Conservation (phyloP, 1,140 invertebrate species). For the Pomacea maculata region DNA sequence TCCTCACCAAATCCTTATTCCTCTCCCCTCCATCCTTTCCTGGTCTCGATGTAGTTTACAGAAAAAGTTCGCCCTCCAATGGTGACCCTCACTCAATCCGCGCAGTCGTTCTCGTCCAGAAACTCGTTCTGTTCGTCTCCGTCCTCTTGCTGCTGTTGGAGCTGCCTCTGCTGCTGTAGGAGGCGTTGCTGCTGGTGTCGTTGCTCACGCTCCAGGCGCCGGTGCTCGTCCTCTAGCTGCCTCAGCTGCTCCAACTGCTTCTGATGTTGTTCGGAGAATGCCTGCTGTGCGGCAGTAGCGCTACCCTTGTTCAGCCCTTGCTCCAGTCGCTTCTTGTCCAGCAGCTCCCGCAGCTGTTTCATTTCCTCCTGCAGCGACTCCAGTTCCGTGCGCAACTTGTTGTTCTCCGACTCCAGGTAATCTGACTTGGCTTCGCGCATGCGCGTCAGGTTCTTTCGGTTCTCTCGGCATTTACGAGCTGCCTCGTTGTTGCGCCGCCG, state of each 20-base stretch:
- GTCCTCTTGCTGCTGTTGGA: background rate
- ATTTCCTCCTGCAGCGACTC: conserved; percentile 90
- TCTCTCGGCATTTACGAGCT: conserved; percentile 60
- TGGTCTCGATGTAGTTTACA: background rate
- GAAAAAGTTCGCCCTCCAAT: background rate
- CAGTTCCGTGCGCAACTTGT: conserved; percentile 83
- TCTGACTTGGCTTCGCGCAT: conserved; percentile 66
- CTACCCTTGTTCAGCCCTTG: conserved; percentile 34
- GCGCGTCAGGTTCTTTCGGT: conserved; percentile 57
- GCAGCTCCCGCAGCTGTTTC: conserved; percentile 79
- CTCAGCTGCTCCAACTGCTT: conserved; percentile 16
- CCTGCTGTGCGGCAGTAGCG: conserved; percentile 4
- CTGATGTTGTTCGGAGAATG: conserved; percentile 18
- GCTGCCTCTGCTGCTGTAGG: background rate
- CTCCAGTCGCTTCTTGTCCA: conserved; percentile 60
- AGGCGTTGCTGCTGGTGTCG: conserved; percentile 1
- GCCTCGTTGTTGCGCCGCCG: conserved; percentile 60
- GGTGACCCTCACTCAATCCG: background rate
- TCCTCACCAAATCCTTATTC: background rate
- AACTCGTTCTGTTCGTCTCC: conserved; percentile 5
- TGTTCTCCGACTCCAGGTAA: conserved; percentile 71
- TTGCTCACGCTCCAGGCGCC: conserved; percentile 9
- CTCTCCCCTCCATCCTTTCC: background rate
- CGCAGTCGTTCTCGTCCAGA: background rate
- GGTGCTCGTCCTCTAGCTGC: conserved; percentile 19